Conservation (phyloP, 1,140 invertebrate genomes). For the Hylaeus volcanicus region DNA sequence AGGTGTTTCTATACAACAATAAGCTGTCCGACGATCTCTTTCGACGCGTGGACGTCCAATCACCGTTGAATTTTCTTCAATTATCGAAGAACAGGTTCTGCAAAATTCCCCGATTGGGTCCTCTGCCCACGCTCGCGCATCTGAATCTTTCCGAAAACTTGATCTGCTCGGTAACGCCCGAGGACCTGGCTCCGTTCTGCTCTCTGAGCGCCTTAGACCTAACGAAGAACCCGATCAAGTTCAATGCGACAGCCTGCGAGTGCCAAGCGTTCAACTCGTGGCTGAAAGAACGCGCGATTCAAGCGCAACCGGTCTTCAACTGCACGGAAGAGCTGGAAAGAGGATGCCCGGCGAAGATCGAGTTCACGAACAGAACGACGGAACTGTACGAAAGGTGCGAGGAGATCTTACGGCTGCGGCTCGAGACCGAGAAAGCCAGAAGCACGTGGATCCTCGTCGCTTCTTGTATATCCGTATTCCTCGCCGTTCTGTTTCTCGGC, state of each 20-base stretch:
- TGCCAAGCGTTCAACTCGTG: conserved; percentile 69
- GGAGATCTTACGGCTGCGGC: conserved; percentile 54
- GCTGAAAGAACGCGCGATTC: conserved; percentile 61
- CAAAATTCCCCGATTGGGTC: conserved; percentile 62
- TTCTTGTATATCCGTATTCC: conserved; percentile 65
- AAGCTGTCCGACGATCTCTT: conserved; percentile 65
- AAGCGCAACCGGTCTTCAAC: conserved; percentile 56
- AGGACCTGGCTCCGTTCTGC: conserved; percentile 74
- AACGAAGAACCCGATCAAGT: conserved; percentile 64
- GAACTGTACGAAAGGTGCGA: conserved; percentile 62
- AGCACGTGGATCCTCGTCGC: conserved; percentile 73
- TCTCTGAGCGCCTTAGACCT: conserved; percentile 69
- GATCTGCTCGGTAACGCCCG: conserved; percentile 67
- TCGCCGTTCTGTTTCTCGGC: conserved; percentile 60
- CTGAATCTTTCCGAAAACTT: conserved; percentile 76
- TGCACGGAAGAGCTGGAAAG: conserved; percentile 33
- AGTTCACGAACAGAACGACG: conserved; percentile 68
- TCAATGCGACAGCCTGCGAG: conserved; percentile 63
- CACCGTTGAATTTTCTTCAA: conserved; percentile 66
- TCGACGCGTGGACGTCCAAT: conserved; percentile 40
- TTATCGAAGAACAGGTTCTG: conserved; percentile 66
- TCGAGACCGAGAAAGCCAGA: conserved; percentile 65
- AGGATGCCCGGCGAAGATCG: neutral
- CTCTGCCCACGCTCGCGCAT: conserved; percentile 59
- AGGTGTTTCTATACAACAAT: conserved; percentile 68